phyloP scores from a whole-genome alignment of 53 echinoderm and acorn worm genomes.

The Astropecten irregularis region DNA sequence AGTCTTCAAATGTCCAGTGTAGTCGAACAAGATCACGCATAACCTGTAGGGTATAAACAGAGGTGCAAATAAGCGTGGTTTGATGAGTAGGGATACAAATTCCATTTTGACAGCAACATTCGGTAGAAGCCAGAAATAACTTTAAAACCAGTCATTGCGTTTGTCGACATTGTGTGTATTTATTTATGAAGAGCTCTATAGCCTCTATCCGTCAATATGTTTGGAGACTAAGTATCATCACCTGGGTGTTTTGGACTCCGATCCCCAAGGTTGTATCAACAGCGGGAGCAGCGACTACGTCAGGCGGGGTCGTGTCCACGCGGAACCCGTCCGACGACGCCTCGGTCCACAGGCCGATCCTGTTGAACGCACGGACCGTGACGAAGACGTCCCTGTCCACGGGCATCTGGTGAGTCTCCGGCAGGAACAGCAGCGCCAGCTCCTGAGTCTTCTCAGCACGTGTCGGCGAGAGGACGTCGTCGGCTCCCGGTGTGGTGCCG shows the following conservation, averaged over 20 bases:
- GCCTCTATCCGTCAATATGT: too few relatives aligned
- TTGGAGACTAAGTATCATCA: too few relatives aligned
- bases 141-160: too few relatives aligned
- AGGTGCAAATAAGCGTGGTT: too few relatives aligned
- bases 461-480: constrained; percentile 37
- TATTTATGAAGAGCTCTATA: too few relatives aligned
- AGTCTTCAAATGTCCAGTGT: constrained; percentile 27
- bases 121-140: too few relatives aligned
- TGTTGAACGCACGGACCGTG: constrained; percentile 53
- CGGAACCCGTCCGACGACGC: constrained; percentile 55
- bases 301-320: constrained; percentile 47
- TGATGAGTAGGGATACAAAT: too few relatives aligned
- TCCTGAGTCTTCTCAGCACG: constrained; percentile 9
- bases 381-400: constrained; percentile 22
- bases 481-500: constrained; percentile 52
- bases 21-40: background rate
- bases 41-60: constrained; percentile 12
- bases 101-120: too few relatives aligned
- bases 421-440: constrained; percentile 13
- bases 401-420: constrained; percentile 14
- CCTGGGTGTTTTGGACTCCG: constrained; percentile 26
- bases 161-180: too few relatives aligned
- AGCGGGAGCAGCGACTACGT: background rate
- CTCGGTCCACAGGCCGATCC: constrained; percentile 42
- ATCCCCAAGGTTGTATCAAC: background rate